Percentiles rank a stretch among this genome's conserved stretches.
phyloP scores from a whole-genome alignment of 2,888 invertebrate genomes.

The Torymus auratus region DNA sequence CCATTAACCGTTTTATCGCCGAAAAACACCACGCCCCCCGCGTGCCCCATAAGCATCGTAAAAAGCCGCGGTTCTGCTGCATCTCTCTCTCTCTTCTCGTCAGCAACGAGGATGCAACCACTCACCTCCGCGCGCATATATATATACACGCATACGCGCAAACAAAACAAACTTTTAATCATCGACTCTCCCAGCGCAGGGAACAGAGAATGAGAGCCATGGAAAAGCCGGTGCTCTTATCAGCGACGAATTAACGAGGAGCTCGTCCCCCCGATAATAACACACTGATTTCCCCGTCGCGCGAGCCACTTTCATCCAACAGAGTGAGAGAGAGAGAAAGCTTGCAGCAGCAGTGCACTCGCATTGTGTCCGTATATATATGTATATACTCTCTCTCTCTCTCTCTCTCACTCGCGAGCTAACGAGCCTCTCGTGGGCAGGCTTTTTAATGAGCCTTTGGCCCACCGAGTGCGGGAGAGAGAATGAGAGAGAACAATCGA shows the following conservation, averaged over 20 bases:
- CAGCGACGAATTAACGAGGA: conserved; percentile 62
- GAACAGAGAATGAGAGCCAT: neutral
- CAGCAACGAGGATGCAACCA: too few relatives aligned
- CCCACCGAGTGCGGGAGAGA: conserved; percentile 3
- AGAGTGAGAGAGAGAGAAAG: neutral
- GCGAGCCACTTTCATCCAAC: conserved; percentile 26
- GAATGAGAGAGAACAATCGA: conserved; percentile 41
- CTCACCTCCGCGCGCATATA: too few relatives aligned
- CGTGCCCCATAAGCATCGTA: conserved; percentile 38
- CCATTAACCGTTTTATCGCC: conserved; percentile 53
- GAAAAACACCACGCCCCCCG: conserved; percentile 41
- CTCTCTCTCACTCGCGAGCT: conserved; percentile 9
- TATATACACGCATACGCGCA: too few relatives aligned
- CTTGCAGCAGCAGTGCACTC: neutral
- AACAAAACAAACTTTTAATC: conserved; percentile 36
- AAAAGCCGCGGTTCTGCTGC: conserved; percentile 23
- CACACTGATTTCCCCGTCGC: conserved; percentile 55
- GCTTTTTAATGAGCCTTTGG: conserved; percentile 58
- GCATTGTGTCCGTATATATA: neutral
- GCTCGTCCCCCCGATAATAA: conserved; percentile 49
- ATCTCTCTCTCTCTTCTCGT: too few relatives aligned
- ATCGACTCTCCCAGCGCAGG: neutral
- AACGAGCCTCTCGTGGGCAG: conserved; percentile 50
- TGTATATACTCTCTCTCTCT: neutral
- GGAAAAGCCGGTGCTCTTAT: conserved; percentile 32